A percentile compares a stretch with the other conserved stretches of the same genome.
Conservation (phyloP, 2,797 vertebrate species). For the Aselliscus stoliczkanus region DNA sequence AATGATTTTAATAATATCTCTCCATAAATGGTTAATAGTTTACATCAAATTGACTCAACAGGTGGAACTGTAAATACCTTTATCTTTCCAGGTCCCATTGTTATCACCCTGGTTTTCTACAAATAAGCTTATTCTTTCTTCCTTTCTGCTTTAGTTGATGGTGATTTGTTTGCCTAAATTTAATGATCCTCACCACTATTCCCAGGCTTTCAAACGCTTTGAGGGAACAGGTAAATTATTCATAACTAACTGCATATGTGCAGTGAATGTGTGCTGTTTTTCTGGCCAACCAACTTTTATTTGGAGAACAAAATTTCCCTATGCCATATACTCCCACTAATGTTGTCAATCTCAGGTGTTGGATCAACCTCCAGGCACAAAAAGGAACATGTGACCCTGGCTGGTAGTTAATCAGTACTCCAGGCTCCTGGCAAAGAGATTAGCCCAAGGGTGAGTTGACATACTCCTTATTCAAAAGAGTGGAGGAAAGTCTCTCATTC, state of each 20-base stretch:
- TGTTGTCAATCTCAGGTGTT: background rate
- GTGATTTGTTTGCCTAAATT: background rate
- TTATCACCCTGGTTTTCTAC: background rate
- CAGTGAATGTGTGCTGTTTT: background rate
- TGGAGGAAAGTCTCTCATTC: background rate
- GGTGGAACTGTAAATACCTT: background rate
- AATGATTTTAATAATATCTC: background rate
- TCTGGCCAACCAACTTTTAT: background rate
- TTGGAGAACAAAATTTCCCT: background rate
- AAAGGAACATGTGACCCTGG: background rate
- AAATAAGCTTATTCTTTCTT: background rate
- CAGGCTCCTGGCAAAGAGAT: background rate
- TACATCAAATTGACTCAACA: background rate
- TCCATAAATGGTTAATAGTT: background rate
- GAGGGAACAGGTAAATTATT: background rate
- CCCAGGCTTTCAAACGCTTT: background rate
- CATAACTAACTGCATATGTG: background rate
- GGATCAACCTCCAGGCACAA: background rate
- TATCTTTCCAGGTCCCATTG: background rate
- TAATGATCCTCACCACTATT: background rate
- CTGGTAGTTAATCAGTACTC: background rate
- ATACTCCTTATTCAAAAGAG: background rate
- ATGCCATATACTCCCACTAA: background rate
- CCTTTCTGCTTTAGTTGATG: background rate
- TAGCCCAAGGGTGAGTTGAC: background rate